phyloP scores from a whole-genome alignment of 2,113 vertebrate species.

The Rana temporaria region DNA sequence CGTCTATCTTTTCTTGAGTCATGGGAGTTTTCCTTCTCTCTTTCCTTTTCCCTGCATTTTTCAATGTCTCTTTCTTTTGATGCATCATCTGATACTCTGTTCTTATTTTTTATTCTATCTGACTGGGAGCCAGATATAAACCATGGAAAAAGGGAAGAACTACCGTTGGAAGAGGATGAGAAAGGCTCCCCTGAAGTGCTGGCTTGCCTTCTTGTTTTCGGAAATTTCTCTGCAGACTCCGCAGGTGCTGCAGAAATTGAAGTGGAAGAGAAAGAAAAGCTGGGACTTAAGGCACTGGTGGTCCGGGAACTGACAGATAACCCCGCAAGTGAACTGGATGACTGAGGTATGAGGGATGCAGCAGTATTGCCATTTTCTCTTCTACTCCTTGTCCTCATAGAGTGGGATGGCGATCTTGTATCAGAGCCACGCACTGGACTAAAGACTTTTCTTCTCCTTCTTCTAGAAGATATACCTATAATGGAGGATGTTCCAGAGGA shows the following conservation, averaged over 20 bases:
- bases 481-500: slow-evolving; percentile 77
- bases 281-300: slow-evolving; percentile 97
- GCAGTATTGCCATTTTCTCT: slow-evolving; percentile 84
- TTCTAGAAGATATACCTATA: slow-evolving; percentile 72
- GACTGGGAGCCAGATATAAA: slow-evolving; percentile 80
- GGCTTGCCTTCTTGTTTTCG: slow-evolving; percentile 71
- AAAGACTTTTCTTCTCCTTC: slow-evolving; percentile 78
- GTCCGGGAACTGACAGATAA: slow-evolving; percentile 87
- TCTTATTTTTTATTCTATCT: slow-evolving; percentile 76
- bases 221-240: slow-evolving; percentile 74
- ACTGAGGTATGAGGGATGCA: slow-evolving; percentile 72
- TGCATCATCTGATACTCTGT: slow-evolving; percentile 73
- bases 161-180: slow-evolving; percentile 67
- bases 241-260: slow-evolving; percentile 72
- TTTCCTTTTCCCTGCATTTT: slow-evolving; percentile 82
- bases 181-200: slow-evolving; percentile 75
- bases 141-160: slow-evolving; percentile 79
- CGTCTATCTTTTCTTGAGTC: slow-evolving; percentile 86
- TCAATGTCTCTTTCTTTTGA: slow-evolving; percentile 80
- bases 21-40: slow-evolving; percentile 93
- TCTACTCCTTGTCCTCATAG: slow-evolving; percentile 95
- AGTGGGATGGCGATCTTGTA: slow-evolving; percentile 91
- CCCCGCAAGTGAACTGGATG: slow-evolving; percentile 83
- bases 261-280: slow-evolving; percentile 79
- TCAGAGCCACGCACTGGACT: slow-evolving; percentile 79